Evolutionary conservation across 1,140 invertebrate genomes (phyloP), one percentile per base, ranked within the genome.

Genomic region (Drosophila athabasca): DNA sequence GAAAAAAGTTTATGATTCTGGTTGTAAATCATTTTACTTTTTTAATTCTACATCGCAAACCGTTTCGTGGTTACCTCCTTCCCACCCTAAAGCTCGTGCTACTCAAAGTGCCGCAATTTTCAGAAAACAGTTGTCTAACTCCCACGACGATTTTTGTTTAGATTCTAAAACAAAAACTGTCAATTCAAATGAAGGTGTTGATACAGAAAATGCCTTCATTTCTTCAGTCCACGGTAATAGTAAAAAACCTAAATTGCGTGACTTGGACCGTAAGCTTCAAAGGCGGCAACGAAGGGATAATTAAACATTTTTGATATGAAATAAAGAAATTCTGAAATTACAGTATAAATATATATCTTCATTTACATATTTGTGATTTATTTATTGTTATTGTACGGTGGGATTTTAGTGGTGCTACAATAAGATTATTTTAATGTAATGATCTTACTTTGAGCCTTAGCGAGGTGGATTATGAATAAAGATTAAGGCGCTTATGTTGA

Each of bases 1-100:
- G 98, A 95, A 96, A 89, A 97, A 99, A 92, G 94, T 98, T 11
- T 98, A 97, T 92, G 98, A 99, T 93, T 94, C 95, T 95, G 93
- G 94, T 92, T 94, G 95, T 96, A 93, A 94, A 92, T 93, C 59
- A 11, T 76, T 80, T 44, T 91, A 90, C 35, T 91, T 91, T 26
- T 89, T 68, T 6, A 89, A 84, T 54, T 43, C 72, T 0, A 39
- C 24, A 13, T 49, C 79, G 4, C 76, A 85, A 49, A 75, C 72
- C 67, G 98, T 99, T 1, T 96, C 96, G 3, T 99, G 98, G 98
- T 90, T 98, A 50, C 97, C 98, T 41, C 98, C 98, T 13, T 93
- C 93, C 24, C 98, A 99, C 93, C 98, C 98, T n/a, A 95, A 95
- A 90, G 96, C 97, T 54, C 93, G 94, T 24, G 94, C 97, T 53